phyloP scores from a whole-genome alignment of 2,888 invertebrate species.

The Sisyra nigra region DNA sequence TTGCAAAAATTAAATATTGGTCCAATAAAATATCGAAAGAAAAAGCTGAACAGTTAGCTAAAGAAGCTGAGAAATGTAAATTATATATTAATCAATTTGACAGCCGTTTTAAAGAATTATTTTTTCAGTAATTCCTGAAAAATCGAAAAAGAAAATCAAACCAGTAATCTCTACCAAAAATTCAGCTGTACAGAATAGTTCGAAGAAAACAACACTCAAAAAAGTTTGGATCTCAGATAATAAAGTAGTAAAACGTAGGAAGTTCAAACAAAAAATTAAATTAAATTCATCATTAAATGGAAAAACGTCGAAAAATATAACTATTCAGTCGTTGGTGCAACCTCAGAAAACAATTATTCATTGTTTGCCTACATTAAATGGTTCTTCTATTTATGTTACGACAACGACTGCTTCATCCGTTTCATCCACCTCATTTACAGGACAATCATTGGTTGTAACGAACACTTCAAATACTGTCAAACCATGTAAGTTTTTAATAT shows the following conservation, averaged over 20 bases:
- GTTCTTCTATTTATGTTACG: background rate
- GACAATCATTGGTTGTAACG: background rate
- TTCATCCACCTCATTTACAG: no score
- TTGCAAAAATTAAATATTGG: constrained; percentile 18
- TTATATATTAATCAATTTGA: constrained; percentile 1
- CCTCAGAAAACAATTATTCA: no score
- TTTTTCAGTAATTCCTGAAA: background rate
- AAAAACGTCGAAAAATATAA: background rate
- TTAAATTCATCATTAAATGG: constrained; percentile 1
- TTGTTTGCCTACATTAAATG: no score
- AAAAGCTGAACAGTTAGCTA: constrained; percentile 19
- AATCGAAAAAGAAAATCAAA: no score
- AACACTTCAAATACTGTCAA: background rate
- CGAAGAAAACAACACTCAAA: background rate
- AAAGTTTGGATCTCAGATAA: background rate
- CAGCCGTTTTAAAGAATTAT: background rate
- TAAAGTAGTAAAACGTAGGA: constrained; percentile 1
- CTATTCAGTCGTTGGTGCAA: no score
- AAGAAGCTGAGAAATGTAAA: constrained; percentile 23
- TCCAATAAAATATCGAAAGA: constrained; percentile 21
- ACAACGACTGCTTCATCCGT: background rate
- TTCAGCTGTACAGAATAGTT: background rate
- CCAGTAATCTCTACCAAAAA: no score
- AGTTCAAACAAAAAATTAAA: background rate
- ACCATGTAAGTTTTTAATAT: no score